Percentiles rank a stretch among this genome's conserved stretches.
Conservation (phyloP, 1,140 invertebrate species). For the Pseudomyrmex pallidus region DNA sequence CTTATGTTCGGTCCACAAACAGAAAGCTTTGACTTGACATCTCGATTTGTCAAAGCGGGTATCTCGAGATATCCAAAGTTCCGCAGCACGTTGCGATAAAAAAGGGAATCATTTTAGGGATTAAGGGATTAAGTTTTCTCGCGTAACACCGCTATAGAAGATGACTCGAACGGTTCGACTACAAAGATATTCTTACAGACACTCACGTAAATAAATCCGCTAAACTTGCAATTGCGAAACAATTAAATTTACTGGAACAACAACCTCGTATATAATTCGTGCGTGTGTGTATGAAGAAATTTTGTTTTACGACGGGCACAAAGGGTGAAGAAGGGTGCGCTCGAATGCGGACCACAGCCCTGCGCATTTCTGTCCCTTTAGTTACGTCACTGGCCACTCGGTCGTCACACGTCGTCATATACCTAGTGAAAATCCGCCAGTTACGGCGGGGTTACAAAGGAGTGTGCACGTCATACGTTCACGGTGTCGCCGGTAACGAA, state of each 20-base stretch:
- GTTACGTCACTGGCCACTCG: conserved; percentile 29
- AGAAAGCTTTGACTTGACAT: too few relatives aligned
- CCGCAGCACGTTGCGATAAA: too few relatives aligned
- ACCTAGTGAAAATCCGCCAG: conserved; percentile 60
- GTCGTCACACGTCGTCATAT: conserved; percentile 42
- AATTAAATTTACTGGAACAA: neutral
- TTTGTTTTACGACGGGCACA: neutral
- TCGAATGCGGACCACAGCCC: neutral
- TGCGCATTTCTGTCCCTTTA: neutral
- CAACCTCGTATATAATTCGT: neutral
- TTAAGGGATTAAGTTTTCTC: too few relatives aligned
- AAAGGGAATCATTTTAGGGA: too few relatives aligned
- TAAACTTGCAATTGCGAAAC: too few relatives aligned
- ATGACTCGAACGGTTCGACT: too few relatives aligned
- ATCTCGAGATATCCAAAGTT: neutral
- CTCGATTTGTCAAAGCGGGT: neutral
- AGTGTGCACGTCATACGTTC: neutral
- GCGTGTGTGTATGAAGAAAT: neutral
- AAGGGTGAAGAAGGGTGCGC: neutral
- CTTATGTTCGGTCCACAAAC: conserved; percentile 9
- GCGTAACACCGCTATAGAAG: too few relatives aligned
- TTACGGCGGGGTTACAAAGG: conserved; percentile 4
- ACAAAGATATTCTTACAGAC: too few relatives aligned
- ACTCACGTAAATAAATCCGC: too few relatives aligned
- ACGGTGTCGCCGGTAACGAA: conserved; percentile 17